phyloP scores from a whole-genome alignment of 2,113 vertebrate species.

The Podilymbus podiceps region DNA sequence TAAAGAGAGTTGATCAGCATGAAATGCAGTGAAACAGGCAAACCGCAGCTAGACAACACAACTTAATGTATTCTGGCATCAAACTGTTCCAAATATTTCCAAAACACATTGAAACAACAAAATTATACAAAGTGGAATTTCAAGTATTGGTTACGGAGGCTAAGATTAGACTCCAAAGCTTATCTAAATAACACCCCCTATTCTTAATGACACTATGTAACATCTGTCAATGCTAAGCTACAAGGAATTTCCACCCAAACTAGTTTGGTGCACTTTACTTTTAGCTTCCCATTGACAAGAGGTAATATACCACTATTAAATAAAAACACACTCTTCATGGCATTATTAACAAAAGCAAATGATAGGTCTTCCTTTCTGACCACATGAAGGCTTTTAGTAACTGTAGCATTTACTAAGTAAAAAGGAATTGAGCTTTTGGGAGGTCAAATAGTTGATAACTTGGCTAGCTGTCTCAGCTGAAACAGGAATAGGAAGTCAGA shows the following conservation, averaged over 20 bases:
- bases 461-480: background rate
- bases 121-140: background rate
- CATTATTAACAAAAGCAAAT: background rate
- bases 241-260: slow-evolving; percentile 6
- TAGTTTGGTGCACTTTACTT: background rate
- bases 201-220: background rate
- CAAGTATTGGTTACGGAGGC: background rate
- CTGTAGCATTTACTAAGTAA: background rate
- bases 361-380: background rate
- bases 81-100: slow-evolving; percentile 11
- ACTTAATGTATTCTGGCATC: background rate
- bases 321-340: background rate
- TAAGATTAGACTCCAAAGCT: background rate
- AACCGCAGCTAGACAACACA: background rate
- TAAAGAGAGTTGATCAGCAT: background rate
- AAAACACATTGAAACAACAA: slow-evolving; percentile 16
- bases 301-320: background rate
- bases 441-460: background rate
- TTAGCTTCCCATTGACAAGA: slow-evolving; percentile 19
- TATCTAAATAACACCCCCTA: background rate
- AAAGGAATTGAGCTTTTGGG: background rate
- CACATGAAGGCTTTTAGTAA: background rate
- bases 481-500: slow-evolving; percentile 43
- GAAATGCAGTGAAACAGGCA: background rate
- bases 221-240: background rate